These are phyloP conservation scores for Drosophila austrosaltans DNA, from an alignment of 2,888 invertebrate genomes.

Conservation along the genomic window DNA sequence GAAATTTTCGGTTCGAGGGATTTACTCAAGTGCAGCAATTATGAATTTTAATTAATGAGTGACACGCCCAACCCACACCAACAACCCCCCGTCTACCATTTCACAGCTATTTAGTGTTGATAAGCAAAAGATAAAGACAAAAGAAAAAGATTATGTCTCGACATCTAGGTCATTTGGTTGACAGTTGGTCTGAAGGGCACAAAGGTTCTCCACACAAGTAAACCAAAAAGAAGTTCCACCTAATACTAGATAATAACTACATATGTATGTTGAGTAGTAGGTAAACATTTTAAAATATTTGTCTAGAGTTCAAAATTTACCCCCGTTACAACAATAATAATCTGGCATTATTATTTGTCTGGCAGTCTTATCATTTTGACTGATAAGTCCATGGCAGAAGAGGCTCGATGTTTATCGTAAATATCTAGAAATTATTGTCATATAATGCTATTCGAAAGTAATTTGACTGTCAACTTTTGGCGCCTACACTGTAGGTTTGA, in stretches of 20 bases:
- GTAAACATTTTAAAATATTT: slow-evolving; percentile 51
- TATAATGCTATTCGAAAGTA: slow-evolving; percentile 43
- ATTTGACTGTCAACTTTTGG: slow-evolving; percentile 53
- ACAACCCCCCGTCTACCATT: background rate
- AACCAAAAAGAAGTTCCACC: background rate
- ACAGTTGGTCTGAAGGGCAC: background rate
- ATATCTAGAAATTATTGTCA: slow-evolving; percentile 41
- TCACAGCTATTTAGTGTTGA: slow-evolving; percentile 15
- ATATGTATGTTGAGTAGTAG: background rate
- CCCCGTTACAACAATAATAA: background rate
- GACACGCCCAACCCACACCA: slow-evolving; percentile 16
- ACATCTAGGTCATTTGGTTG: slow-evolving; percentile 6
- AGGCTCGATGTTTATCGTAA: slow-evolving; percentile 39
- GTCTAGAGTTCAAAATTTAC: slow-evolving; percentile 28
- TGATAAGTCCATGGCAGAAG: slow-evolving; percentile 47
- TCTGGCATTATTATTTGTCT: slow-evolving; percentile 1
- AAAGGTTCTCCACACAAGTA: background rate
- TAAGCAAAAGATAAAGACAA: slow-evolving; percentile 12
- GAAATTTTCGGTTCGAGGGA: slow-evolving; percentile 28
- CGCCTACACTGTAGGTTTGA: slow-evolving; percentile 1
- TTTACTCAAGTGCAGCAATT: slow-evolving; percentile 40
- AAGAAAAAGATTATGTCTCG: slow-evolving; percentile 8
- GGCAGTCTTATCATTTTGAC: slow-evolving; percentile 42
- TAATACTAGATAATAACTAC: slow-evolving; percentile 30
- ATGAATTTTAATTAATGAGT: slow-evolving; percentile 38